These are phyloP conservation scores for Cromileptes altivelis DNA, from an alignment of 2,113 vertebrate genomes.

Conservation along the genomic window DNA sequence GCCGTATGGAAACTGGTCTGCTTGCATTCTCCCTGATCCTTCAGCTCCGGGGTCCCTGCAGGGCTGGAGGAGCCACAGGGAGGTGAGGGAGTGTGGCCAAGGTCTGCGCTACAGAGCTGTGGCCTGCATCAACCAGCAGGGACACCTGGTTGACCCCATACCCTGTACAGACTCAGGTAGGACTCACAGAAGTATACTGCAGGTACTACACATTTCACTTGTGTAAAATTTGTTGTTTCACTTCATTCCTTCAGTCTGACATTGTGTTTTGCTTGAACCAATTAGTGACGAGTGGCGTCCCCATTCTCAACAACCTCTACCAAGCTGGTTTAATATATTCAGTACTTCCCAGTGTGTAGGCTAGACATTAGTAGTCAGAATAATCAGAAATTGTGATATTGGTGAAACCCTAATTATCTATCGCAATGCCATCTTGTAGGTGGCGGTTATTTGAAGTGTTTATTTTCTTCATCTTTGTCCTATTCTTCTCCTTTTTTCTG, in stretches of 20 bases:
- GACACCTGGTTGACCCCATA: slow-evolving; percentile 86
- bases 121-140: slow-evolving; percentile 88
- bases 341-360: not conserved
- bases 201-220: not conserved
- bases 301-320: not conserved
- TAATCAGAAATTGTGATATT: not conserved
- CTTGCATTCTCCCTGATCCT: slow-evolving; percentile 87
- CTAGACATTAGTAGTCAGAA: not conserved
- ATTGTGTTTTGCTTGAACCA: not conserved
- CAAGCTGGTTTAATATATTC: not conserved
- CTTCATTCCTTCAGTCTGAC: not conserved
- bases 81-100: slow-evolving; percentile 87
- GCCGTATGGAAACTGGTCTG: slow-evolving; percentile 94
- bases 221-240: not conserved
- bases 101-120: slow-evolving; percentile 89
- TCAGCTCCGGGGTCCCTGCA: slow-evolving; percentile 53
- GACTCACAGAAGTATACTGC: not conserved
- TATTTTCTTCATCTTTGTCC: not conserved
- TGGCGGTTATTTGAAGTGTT: not conserved
- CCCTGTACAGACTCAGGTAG: slow-evolving; percentile 91
- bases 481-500: not conserved
- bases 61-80: slow-evolving; percentile 72
- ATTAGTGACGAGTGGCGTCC: not conserved
- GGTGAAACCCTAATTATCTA: not conserved
- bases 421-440: not conserved